phyloP scores from a whole-genome alignment of 1,140 invertebrate species.

The Laupala kohalensis region DNA sequence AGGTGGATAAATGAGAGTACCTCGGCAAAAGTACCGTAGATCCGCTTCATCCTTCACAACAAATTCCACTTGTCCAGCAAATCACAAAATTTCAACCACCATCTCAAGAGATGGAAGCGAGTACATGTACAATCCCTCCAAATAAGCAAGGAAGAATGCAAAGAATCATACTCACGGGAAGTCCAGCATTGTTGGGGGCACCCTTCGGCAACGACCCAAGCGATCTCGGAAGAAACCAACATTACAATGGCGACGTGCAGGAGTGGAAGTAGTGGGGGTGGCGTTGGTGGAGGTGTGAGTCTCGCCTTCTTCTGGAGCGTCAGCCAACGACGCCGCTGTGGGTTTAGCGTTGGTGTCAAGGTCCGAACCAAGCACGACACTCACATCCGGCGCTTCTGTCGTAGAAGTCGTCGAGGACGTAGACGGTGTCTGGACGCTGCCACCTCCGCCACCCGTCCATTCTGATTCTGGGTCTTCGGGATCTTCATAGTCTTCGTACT shows the following conservation, averaged over 20 bases:
- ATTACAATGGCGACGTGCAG: not conserved
- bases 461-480: not conserved
- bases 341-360: not conserved
- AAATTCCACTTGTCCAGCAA: too few species aligned
- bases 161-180: slow-evolving; percentile 2
- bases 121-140: too few species aligned
- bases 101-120: too few species aligned
- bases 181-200: not conserved
- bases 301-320: not conserved
- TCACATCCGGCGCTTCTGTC: too few species aligned
- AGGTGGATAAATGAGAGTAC: too few species aligned
- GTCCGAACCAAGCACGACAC: not conserved
- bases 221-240: not conserved
- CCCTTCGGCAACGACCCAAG: not conserved
- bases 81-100: too few species aligned
- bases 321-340: not conserved
- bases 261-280: not conserved
- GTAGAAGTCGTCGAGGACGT: too few species aligned
- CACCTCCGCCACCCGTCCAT: not conserved
- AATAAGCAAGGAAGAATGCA: too few species aligned
- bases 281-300: not conserved
- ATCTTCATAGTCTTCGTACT: slow-evolving; percentile 3
- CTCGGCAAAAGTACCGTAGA: too few species aligned
- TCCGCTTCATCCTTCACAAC: too few species aligned
- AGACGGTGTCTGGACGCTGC: not conserved